These are phyloP conservation scores for Halcyon malimbica DNA, from an alignment of 2,113 vertebrate genomes.

Conservation along the genomic window DNA sequence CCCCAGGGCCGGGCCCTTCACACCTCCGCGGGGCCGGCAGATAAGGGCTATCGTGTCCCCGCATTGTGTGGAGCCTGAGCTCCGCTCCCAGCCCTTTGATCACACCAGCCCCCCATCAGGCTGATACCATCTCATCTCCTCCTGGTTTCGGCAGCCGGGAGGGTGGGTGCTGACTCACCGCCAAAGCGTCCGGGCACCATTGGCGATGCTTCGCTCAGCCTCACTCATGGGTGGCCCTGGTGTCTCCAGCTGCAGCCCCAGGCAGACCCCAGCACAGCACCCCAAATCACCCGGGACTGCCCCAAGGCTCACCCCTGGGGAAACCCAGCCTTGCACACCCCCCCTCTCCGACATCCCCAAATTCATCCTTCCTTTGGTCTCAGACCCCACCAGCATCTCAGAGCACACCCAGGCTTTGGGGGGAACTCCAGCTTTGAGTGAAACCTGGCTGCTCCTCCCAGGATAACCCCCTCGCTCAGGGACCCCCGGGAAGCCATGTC, in stretches of 20 bases:
- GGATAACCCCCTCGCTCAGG: fast-evolving
- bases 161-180: constrained; percentile 48
- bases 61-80: constrained; percentile 42
- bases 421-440: neutral
- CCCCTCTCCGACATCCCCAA: neutral
- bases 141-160: constrained; percentile 16
- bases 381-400: neutral
- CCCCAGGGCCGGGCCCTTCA: neutral
- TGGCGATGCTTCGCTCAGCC: neutral
- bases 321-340: neutral
- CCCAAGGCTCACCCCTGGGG: neutral
- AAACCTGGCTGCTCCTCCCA: neutral
- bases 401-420: neutral
- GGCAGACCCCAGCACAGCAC: neutral
- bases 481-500: neutral
- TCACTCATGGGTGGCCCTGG: neutral
- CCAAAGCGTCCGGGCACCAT: neutral
- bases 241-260: neutral
- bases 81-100: constrained; percentile 47
- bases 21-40: neutral
- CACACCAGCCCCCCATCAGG: neutral
- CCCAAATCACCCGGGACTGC: neutral
- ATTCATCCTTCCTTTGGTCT: neutral
- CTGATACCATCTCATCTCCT: constrained; percentile 53
- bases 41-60: constrained; percentile 28